phyloP scores from a whole-genome alignment of 64 coral and sea anemone genomes.

The Astreopora myriophthalma region DNA sequence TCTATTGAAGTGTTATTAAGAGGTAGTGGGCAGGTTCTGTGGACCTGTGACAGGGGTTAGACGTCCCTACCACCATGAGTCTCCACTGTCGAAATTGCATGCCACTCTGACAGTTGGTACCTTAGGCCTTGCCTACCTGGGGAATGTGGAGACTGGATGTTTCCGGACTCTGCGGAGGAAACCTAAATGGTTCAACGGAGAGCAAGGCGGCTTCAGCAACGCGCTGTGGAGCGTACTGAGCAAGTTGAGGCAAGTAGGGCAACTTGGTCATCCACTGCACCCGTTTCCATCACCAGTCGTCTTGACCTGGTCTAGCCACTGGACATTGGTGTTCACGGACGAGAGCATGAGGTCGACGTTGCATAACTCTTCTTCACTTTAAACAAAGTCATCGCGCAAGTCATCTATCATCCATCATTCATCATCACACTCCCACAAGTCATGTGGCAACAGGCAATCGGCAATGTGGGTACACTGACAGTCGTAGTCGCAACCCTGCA shows the following conservation, averaged over 20 bases:
- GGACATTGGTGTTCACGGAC: background rate
- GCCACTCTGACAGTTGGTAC: too few relatives aligned
- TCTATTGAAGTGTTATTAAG: too few relatives aligned
- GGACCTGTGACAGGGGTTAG: too few relatives aligned
- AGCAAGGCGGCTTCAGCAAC: background rate
- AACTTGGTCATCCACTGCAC: background rate
- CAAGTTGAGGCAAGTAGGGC: background rate
- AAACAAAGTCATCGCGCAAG: background rate
- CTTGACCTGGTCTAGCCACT: background rate
- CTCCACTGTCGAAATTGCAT: too few relatives aligned
- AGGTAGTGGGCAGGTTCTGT: too few relatives aligned
- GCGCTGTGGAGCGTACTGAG: background rate
- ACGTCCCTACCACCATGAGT: too few relatives aligned
- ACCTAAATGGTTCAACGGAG: background rate
- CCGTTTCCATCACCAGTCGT: background rate
- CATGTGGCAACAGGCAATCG: background rate
- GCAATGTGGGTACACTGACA: conserved; percentile 8
- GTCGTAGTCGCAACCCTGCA: conserved; percentile 35
- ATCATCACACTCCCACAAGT: background rate
- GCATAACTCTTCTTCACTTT: background rate
- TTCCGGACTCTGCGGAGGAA: too few relatives aligned
- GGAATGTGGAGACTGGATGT: too few relatives aligned
- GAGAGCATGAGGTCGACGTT: background rate
- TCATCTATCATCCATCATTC: background rate
- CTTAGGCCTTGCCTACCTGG: too few relatives aligned